Evolutionary conservation across 1,140 invertebrate species (phyloP), one percentile per base, ranked within the genome.

Genomic region (Zaprionus inermis): DNA sequence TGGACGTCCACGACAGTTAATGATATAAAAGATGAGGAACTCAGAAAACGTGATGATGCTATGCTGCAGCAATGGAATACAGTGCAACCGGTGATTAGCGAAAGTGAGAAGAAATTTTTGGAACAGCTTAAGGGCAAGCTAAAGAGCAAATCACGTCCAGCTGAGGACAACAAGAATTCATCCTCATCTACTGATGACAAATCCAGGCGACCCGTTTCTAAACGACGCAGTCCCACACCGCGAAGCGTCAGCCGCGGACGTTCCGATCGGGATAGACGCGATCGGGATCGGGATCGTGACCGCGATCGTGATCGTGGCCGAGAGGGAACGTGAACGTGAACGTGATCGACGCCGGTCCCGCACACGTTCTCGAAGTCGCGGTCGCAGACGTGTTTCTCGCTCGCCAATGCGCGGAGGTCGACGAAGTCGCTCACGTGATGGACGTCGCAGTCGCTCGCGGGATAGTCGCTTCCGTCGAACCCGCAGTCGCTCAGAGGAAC

Each of bases 1-100:
- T 92, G 91, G 91, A 90, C 90, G 44, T 22, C 69, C 0, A 6
- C 78, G 11, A 6, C 6, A 6, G 54, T 7, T 32, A 65, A 38
- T 16, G 72, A 71, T 12, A 34, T 64, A 2, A 74, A 72, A 44
- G 56, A 63, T 36, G 77, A 93, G 74, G 66, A 72, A 5, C 61
- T 92, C 70, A 76, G 68, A 56, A 36, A 80, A 51, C 69, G 74
- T 20, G 93, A 94, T 28, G 94, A 95, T 65, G 92, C 90, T 11
- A 88, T 94, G 55, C 81, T 95, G 36, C 93, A 93, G 32, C 94
- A 95, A 76, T 95, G 94, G 94, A 95, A 95, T 93, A 94, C 93
- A 3, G 91, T 93, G 12, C 93, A 94, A 78, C 93, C 94, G 32
- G 91, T 92, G 5, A 93, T 94, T n/a, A 93, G 93, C 60, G 94